A percentile compares a stretch with the other conserved stretches of the same genome.
Conservation (phyloP, 2,113 vertebrate genomes). For the Channa maculata region DNA sequence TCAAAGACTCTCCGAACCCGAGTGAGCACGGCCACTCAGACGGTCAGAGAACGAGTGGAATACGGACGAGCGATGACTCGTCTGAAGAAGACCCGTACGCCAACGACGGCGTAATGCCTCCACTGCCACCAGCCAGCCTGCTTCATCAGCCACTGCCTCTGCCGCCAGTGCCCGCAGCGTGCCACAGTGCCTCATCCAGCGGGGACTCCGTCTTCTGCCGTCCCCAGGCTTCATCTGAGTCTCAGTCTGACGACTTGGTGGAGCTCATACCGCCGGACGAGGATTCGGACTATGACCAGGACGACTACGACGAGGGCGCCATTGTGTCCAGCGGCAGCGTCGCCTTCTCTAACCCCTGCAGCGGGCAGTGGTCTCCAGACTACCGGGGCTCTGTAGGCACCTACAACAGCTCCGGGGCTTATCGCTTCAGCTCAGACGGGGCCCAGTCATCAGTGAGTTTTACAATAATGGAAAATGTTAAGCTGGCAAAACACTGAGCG, state of each 20-base stretch:
- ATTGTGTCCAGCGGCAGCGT: conserved; percentile 90
- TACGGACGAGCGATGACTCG: conserved; percentile 96
- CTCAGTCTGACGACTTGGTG: conserved; percentile 78
- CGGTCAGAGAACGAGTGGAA: conserved; percentile 94
- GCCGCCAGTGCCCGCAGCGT: conserved; percentile 67
- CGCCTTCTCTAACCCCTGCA: conserved; percentile 88
- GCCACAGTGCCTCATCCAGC: conserved; percentile 81
- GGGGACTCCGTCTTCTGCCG: conserved; percentile 87
- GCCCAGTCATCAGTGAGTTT: conserved; percentile 94
- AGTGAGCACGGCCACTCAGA: conserved; percentile 97
- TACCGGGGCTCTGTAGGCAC: conserved; percentile 92
- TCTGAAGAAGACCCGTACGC: conserved; percentile 97
- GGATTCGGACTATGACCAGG: conserved; percentile 92
- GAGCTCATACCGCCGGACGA: conserved; percentile 90
- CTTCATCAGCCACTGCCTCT: conserved; percentile 62
- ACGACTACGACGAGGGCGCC: conserved; percentile 92
- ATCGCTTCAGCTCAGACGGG: conserved; percentile 95
- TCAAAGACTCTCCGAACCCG: conserved; percentile 97
- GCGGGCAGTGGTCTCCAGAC: conserved; percentile 93
- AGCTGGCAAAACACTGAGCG: too few relatives aligned
- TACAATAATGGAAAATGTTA: too few relatives aligned
- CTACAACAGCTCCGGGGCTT: conserved; percentile 93
- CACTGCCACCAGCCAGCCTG: conserved; percentile 67
- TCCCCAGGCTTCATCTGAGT: conserved; percentile 79
- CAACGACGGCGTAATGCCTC: conserved; percentile 88